Evolutionary conservation across 2,797 vertebrate genomes (phyloP).

Genomic region (Helostoma temminkii): DNA sequence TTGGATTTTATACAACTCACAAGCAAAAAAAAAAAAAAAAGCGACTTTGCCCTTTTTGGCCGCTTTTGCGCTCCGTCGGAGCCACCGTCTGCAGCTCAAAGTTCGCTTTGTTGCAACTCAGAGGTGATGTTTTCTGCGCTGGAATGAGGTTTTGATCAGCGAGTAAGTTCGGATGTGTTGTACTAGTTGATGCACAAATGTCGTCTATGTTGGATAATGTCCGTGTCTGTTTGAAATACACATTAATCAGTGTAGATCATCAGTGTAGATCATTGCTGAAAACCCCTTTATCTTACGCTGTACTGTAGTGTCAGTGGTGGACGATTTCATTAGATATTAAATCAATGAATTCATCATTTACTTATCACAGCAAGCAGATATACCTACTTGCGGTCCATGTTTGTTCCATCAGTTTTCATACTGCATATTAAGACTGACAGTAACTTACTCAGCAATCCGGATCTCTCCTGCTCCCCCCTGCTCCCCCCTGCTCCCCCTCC

Average conservation of each 20-base stretch:
- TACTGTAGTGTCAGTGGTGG: neutral
- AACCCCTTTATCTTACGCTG: neutral
- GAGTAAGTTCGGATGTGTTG: conserved; percentile 20
- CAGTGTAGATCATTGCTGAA: neutral
- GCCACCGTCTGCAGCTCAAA: conserved; percentile 26
- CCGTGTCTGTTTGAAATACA: neutral
- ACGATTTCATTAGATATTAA: neutral
- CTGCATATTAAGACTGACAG: neutral
- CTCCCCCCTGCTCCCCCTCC: too few species aligned
- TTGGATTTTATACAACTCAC: neutral
- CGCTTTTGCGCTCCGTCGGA: conserved; percentile 59
- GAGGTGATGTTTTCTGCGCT: conserved; percentile 3
- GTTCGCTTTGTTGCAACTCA: conserved; percentile 19
- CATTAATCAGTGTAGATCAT: neutral
- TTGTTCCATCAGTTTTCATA: neutral
- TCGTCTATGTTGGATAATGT: rapidly evolving
- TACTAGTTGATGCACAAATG: rapidly evolving
- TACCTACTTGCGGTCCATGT: neutral
- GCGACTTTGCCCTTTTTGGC: conserved; percentile 68
- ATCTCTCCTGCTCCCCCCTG: neutral
- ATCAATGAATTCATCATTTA: neutral
- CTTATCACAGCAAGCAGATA: neutral
- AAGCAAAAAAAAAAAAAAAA: neutral
- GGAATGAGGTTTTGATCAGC: neutral
- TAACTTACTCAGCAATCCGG: conserved; percentile 30